Evolutionary conservation across 2,888 invertebrate genomes (phyloP), one percentile per base, ranked within the genome.

Genomic region (Drosophila mulleri): DNA sequence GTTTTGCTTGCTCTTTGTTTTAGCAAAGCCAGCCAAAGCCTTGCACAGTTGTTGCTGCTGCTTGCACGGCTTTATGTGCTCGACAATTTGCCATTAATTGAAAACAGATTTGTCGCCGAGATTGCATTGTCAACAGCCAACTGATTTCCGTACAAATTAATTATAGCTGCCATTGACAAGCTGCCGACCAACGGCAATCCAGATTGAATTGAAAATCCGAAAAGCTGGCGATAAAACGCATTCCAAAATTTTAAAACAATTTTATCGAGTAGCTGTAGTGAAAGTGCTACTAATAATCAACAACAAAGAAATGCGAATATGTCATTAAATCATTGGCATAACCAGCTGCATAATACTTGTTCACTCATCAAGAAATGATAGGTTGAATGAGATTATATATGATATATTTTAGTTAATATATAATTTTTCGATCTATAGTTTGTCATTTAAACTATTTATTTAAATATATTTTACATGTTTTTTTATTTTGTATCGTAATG

Each of bases 71-170:
- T 81, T 80, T 70, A 80, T 72, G 79, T 75, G 68, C 81, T 79
- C 81, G 81, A 82, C 83, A 85, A 85, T 88, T 84, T 84, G 85
- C 74, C 83, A 83, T 84, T 88, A 88, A 84, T 88, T 88, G 88
- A 87, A 88, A 85, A 81, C 81, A 88, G 88, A 84, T 84, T 84
- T 87, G 81, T 79, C 76, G 72, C 61, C 48, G 79, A 87, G 88
- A 84, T 84, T 85, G 88, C 85, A 85, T 85, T 84, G 88, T 85
- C 81, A 77, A 83, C 85, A 75, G 74, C 81, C 88, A 88, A 77
- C 81, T 81, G 88, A 84, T 85, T 85, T 79, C 81, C 74, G 79
- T 81, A 77, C 74, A 85, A 84, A 88, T 84, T 84, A 88, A 84
- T 84, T 83, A 85, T 85, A 72, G 78, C 82, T 86, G 84, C 78